These are phyloP conservation scores for Fukomys damarensis DNA, from an alignment of 2,113 vertebrate species.

Conservation along the genomic window DNA sequence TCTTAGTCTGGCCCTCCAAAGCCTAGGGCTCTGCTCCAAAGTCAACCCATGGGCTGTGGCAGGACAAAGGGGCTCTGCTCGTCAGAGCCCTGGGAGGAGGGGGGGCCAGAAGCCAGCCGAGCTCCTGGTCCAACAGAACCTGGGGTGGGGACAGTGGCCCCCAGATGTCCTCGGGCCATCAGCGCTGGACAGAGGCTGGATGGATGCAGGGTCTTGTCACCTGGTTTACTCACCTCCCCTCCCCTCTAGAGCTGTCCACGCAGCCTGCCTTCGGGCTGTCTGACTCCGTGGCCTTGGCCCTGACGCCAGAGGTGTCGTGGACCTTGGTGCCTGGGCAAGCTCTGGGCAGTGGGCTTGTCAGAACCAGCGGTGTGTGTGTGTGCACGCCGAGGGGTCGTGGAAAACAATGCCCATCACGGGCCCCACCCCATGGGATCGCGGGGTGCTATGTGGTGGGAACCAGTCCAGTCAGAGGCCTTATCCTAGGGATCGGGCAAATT, in stretches of 20 bases:
- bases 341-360: neutral
- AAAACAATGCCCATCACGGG: neutral
- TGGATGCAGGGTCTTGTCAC: neutral
- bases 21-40: neutral
- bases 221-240: neutral
- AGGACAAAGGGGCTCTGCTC: neutral
- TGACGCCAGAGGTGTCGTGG: too few species aligned
- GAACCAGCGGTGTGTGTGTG: neutral
- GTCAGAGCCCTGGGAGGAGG: neutral
- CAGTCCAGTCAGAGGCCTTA: constrained; percentile 62
- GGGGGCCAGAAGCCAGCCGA: neutral
- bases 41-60: neutral
- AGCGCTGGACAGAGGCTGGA: neutral
- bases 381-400: neutral
- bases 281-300: neutral
- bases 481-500: constrained; percentile 40
- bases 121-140: neutral
- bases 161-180: neutral
- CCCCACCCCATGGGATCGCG: neutral
- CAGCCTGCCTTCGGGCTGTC: constrained; percentile 75
- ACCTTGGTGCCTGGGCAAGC: too few species aligned
- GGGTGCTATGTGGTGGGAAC: constrained; percentile 16
- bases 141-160: too few species aligned
- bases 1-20: neutral
- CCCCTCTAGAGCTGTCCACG: neutral